Evolutionary conservation across 2,113 vertebrate genomes (phyloP).

Genomic region (Bufo bufo): DNA sequence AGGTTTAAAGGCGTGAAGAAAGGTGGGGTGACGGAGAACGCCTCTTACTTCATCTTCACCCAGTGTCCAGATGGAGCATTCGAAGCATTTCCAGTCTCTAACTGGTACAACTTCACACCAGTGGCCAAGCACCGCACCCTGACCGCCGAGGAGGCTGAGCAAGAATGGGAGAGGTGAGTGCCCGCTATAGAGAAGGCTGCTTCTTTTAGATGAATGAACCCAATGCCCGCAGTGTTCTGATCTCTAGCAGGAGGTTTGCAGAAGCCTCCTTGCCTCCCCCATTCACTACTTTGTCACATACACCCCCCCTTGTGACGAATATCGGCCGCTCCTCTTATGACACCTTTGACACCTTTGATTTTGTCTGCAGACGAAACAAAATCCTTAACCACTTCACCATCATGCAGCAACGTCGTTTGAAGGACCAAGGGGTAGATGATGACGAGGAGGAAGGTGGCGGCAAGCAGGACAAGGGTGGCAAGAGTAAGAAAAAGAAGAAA

Average conservation of each 20-base stretch:
- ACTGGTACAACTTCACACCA: slow-evolving; percentile 92
- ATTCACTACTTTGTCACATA: no score
- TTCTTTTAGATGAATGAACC: no score
- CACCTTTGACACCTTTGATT: no score
- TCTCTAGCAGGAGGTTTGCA: neutral
- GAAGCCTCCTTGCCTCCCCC: neutral
- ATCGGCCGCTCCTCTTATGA: neutral
- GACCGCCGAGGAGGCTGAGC: slow-evolving; percentile 90
- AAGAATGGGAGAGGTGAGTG: slow-evolving; percentile 89
- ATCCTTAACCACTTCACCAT: slow-evolving; percentile 95
- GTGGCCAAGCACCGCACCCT: slow-evolving; percentile 87
- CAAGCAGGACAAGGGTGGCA: slow-evolving; percentile 57
- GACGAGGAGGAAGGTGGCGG: slow-evolving; percentile 79
- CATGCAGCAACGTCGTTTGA: slow-evolving; percentile 90
- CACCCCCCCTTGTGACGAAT: neutral
- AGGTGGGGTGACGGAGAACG: slow-evolving; percentile 87
- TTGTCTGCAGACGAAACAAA: slow-evolving; percentile 82
- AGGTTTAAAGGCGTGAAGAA: slow-evolving; percentile 92
- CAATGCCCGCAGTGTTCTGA: neutral
- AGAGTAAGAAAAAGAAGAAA: slow-evolving; percentile 69
- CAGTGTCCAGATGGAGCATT: slow-evolving; percentile 91
- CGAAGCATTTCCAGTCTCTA: slow-evolving; percentile 88
- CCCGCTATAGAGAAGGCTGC: neutral
- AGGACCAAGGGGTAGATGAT: slow-evolving; percentile 80
- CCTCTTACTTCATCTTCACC: slow-evolving; percentile 90